A percentile compares a stretch with the other conserved stretches of the same genome.
Conservation (phyloP, 2,113 vertebrate species). For the Aegotheles bennettii region DNA sequence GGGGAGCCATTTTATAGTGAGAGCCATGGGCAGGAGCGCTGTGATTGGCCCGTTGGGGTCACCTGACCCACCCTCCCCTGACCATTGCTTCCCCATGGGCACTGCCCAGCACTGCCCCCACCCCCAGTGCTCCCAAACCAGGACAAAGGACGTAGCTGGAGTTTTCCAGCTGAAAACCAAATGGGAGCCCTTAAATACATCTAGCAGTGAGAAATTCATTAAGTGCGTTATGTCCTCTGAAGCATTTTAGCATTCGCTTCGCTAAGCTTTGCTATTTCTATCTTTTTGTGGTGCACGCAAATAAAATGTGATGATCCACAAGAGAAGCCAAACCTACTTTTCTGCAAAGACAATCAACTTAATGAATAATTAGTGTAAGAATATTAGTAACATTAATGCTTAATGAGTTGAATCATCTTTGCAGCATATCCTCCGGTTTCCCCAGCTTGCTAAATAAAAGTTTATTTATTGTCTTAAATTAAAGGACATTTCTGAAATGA, state of each 20-base stretch:
- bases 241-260: constrained; percentile 1
- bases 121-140: too few species aligned
- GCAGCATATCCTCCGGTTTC: constrained; percentile 16
- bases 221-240: neutral
- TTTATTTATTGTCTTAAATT: constrained; percentile 64
- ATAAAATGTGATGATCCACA: constrained; percentile 26
- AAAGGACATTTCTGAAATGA: constrained; percentile 57
- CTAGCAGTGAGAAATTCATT: neutral
- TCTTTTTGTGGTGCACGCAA: neutral
- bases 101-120: too few species aligned
- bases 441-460: constrained; percentile 60
- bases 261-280: neutral
- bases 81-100: too few species aligned
- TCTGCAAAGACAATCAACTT: constrained; percentile 33
- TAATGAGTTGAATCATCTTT: constrained; percentile 59
- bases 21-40: too few species aligned
- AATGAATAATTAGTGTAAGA: constrained; percentile 56
- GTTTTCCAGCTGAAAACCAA: neutral
- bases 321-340: constrained; percentile 8
- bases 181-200: neutral
- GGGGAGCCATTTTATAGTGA: too few species aligned
- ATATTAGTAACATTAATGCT: constrained; percentile 44
- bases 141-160: neutral
- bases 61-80: too few species aligned
- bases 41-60: too few species aligned